Base-by-base conservation (phyloP, 2,797 vertebrate species). In the Karalla daura region DNA sequence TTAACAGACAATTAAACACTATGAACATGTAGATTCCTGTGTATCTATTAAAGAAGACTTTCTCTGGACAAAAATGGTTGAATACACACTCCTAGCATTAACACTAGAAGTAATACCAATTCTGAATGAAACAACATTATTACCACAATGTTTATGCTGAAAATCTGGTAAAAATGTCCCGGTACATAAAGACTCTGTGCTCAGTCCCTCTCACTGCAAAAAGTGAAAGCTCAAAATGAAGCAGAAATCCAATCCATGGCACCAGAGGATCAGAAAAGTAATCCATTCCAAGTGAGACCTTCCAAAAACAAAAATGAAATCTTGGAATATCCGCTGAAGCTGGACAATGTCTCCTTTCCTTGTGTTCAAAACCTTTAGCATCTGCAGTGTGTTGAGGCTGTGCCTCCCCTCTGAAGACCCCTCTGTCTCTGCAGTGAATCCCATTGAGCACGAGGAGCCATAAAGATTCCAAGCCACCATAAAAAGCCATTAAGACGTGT, bases 401-500 rank as follows among this genome's bases (percentile, higher is more conserved):
- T 27, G 49, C 61, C 76, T 84, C 71, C n/a, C 71, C 60, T 77
- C 77, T 70, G 74, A 80, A 76, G 73, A 76, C 40, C 63, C 63
- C 35, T 67, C 76, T 72, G 71, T 77, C 76, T 68, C 72, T 70
- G 78, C 81, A 85, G 71, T 51, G 50, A 84, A 84, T 81, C 90
- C 82, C 89, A 88, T 85, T 88, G 83, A 92, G 85, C 58, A 51
- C 32, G 84, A 70, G 77, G 66, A 81, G 91, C 89, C 91, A 93
- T 94, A 94, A 94, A 94, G 91, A 93, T 93, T 93, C 92, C 91
- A 79, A 78, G 76, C 85, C 71, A 74, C 90, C 88, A 85, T 93
- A 94, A 94, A 93, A 90, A 83, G 80, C 88, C 88, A 89, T 92
- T 90, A 85, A 83, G 83, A 83, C 17, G 84, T 77, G 84, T 84